Evolutionary conservation across 1,140 invertebrate genomes (phyloP).

Genomic region (Drosophila bifasciata): DNA sequence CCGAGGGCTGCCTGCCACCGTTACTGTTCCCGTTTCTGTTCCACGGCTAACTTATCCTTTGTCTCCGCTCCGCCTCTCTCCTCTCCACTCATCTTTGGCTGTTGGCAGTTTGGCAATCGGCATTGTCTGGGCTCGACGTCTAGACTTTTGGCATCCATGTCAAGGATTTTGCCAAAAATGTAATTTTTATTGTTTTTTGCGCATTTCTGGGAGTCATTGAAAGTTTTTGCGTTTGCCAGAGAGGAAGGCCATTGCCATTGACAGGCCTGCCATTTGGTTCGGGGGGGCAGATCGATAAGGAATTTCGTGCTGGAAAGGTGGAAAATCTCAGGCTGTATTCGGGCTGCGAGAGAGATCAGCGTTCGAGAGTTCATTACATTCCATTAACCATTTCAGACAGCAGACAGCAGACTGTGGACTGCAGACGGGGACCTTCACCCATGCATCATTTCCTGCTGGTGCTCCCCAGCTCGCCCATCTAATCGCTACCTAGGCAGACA

Average conservation of each 20-base stretch:
- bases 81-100: conserved; percentile 5
- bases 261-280: neutral
- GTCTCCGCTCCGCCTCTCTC: conserved; percentile 18
- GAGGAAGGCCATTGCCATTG: neutral
- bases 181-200: conserved; percentile 68
- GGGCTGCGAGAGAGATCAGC: conserved; percentile 18
- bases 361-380: conserved; percentile 42
- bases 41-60: neutral
- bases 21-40: conserved; percentile 6
- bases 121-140: conserved; percentile 65
- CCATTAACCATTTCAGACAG: conserved; percentile 28
- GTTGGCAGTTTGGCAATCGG: conserved; percentile 31
- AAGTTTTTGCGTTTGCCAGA: conserved; percentile 6
- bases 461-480: conserved; percentile 43
- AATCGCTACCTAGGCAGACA: conserved; percentile 52
- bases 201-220: conserved; percentile 40
- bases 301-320: conserved; percentile 3
- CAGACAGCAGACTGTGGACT: conserved; percentile 18
- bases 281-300: neutral
- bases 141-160: conserved; percentile 75
- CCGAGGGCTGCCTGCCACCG: conserved; percentile 4
- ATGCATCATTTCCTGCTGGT: conserved; percentile 34
- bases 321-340: neutral
- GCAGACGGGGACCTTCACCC: conserved; percentile 2
- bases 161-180: conserved; percentile 60